phyloP scores from a whole-genome alignment of 2,113 vertebrate species.

The Danionella cerebrum region DNA sequence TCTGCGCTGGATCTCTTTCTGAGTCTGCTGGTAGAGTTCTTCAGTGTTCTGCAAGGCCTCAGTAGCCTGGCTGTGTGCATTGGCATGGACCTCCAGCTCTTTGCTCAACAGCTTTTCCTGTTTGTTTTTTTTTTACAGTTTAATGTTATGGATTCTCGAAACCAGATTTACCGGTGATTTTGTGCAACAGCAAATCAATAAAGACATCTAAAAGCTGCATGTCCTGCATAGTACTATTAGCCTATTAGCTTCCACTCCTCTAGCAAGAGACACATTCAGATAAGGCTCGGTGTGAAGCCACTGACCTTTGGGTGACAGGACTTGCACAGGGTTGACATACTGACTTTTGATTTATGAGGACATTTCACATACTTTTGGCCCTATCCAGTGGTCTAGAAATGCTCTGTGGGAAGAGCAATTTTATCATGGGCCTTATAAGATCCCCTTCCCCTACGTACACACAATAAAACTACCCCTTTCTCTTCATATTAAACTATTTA shows the following conservation, averaged over 20 bases:
- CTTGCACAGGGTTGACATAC: not conserved
- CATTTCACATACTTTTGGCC: not conserved
- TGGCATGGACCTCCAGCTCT: constrained; percentile 55
- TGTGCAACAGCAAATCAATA: no score
- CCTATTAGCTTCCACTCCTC: not conserved
- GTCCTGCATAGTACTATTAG: no score
- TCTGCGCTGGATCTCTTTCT: constrained; percentile 47
- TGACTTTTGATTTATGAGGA: not conserved
- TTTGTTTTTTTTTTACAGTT: no score
- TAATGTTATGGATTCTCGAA: not conserved
- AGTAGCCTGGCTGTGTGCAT: constrained; percentile 41
- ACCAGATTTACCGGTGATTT: no score
- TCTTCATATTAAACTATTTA: no score
- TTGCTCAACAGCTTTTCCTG: constrained; percentile 66
- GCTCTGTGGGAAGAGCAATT: no score
- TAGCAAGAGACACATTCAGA: not conserved
- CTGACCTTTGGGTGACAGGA: not conserved
- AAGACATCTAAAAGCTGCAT: no score
- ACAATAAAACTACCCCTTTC: no score
- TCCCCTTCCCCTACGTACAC: no score
- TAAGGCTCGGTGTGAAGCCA: no score
- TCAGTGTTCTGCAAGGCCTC: constrained; percentile 54
- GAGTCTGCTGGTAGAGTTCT: constrained; percentile 44
- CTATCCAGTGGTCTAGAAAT: not conserved
- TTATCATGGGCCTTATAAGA: no score